A percentile compares a stretch with the other conserved stretches of the same genome.
Evolutionary conservation across 2,888 invertebrate species (phyloP).

Genomic region (Invenusta paracnida): DNA sequence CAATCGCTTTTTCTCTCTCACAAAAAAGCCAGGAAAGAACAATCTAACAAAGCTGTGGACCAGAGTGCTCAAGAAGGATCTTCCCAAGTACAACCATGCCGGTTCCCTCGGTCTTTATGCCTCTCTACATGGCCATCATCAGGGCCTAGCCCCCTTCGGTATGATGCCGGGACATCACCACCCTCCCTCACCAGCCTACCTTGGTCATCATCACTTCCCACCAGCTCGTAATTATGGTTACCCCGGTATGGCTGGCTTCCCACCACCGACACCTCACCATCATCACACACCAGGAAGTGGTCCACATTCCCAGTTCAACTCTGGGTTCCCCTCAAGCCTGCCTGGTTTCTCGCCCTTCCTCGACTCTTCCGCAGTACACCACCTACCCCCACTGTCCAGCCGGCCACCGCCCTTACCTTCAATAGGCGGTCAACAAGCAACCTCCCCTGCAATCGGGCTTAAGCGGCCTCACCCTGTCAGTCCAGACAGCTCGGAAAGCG

Average conservation of each 20-base stretch:
- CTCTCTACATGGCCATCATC: not conserved
- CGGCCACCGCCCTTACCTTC: not conserved
- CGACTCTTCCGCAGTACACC: not conserved
- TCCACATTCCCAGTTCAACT: not conserved
- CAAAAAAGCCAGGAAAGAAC: conserved; percentile 51
- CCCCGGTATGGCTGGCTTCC: not conserved
- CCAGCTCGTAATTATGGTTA: not conserved
- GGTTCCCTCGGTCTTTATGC: not conserved
- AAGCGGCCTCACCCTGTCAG: not conserved
- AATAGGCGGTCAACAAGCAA: not conserved
- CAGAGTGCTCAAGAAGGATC: conserved; percentile 43
- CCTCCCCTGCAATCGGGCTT: not conserved
- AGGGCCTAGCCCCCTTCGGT: not conserved
- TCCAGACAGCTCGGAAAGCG: not conserved
- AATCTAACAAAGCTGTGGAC: conserved; percentile 45
- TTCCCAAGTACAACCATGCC: conserved; percentile 33
- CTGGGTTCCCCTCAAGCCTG: not conserved
- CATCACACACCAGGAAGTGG: not conserved
- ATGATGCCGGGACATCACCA: not conserved
- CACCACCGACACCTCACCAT: not conserved
- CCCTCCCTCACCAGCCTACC: not conserved
- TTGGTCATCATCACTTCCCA: not conserved
- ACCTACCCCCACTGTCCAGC: not conserved
- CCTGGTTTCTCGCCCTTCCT: not conserved
- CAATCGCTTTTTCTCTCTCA: conserved; percentile 60